Conservation (phyloP, 2,797 vertebrate genomes). For the Urocyon cinereoargenteus region DNA sequence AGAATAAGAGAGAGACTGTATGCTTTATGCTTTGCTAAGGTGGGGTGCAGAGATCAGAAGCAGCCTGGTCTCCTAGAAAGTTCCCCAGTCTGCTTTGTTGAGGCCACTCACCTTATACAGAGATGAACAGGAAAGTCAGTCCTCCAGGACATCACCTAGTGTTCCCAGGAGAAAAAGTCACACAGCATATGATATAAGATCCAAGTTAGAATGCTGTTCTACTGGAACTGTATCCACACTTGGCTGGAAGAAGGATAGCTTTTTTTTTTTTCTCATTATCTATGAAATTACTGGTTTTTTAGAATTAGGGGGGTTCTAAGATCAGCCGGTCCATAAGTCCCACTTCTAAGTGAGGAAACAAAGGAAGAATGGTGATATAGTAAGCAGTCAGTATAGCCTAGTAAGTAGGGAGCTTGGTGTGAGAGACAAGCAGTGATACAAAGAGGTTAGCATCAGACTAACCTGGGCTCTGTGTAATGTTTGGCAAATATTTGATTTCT, state of each 20-base stretch:
- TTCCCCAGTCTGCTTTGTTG: background rate
- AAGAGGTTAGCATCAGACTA: conserved; percentile 23
- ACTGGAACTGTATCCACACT: conserved; percentile 30
- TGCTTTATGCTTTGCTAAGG: conserved; percentile 23
- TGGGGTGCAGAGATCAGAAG: background rate
- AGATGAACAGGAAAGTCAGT: background rate
- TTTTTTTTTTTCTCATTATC: background rate
- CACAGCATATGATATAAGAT: background rate
- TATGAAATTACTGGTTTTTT: conserved; percentile 56
- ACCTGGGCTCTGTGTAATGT: background rate
- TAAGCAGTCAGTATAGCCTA: conserved; percentile 29
- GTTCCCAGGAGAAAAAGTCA: conserved; percentile 1
- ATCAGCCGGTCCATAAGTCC: background rate
- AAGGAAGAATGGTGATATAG: background rate
- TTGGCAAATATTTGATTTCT: conserved; percentile 28
- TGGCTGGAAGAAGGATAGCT: background rate
- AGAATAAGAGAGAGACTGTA: background rate
- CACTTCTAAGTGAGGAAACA: conserved; percentile 28
- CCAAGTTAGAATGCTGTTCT: background rate
- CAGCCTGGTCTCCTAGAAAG: background rate
- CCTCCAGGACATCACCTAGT: background rate
- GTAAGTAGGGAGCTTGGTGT: conserved; percentile 6
- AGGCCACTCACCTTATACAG: background rate
- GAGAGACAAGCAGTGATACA: background rate
- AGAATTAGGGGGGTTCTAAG: background rate